Evolutionary conservation across 2,797 vertebrate genomes (phyloP).

Genomic region (Muscicapa comitata): DNA sequence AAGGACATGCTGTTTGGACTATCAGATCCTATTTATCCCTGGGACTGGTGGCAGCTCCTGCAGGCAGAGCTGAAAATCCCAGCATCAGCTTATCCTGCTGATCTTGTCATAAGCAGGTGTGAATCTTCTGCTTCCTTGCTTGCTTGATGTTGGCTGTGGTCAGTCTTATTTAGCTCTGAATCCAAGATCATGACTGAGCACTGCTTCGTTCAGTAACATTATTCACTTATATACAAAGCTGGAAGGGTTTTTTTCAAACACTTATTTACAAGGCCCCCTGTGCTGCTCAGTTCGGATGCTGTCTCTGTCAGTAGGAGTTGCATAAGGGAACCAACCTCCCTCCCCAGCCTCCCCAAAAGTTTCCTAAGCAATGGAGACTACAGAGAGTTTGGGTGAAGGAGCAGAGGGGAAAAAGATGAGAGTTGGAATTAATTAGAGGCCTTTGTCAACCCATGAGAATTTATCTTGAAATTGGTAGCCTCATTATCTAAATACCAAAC

Average conservation of each 20-base stretch:
- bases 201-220: background rate
- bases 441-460: background rate
- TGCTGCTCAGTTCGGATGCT: background rate
- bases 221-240: background rate
- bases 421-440: background rate
- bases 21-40: background rate
- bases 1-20: background rate
- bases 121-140: background rate
- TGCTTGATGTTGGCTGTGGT: background rate
- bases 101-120: rapidly evolving
- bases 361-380: background rate
- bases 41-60: background rate
- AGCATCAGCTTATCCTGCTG: background rate
- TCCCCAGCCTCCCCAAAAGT: background rate
- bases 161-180: background rate
- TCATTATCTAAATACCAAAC: background rate
- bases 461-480: background rate
- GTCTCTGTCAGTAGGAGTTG: background rate
- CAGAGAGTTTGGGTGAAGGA: background rate
- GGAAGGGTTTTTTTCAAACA: background rate
- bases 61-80: background rate
- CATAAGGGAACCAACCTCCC: background rate
- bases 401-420: background rate
- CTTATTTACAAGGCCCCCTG: background rate
- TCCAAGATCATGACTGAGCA: background rate